Percentiles rank a stretch among this genome's conserved stretches.
Evolutionary conservation across 2,797 vertebrate species (phyloP).

Genomic region (Taenioides sp.): DNA sequence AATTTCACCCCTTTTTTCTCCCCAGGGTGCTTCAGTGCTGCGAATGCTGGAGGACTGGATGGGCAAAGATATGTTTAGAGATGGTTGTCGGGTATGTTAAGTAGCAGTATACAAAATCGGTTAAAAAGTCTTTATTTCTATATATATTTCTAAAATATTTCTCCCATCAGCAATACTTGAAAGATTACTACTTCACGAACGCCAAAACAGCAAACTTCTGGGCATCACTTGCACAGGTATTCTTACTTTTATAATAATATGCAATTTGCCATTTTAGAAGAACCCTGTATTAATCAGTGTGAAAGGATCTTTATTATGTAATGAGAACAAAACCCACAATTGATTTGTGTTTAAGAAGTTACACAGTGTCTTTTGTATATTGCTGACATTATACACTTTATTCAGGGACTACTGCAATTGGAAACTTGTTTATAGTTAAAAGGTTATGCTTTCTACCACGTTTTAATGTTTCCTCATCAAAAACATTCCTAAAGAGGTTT

Average conservation of each 20-base stretch:
- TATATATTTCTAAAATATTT: constrained; percentile 11
- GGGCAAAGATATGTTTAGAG: constrained; percentile 81
- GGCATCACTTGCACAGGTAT: constrained; percentile 83
- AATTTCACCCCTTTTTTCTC: too few species aligned
- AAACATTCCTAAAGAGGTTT: too few species aligned
- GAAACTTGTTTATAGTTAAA: too few species aligned
- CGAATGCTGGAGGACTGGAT: constrained; percentile 94
- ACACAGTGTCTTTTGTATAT: too few species aligned
- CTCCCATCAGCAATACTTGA: constrained; percentile 82
- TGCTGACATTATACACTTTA: too few species aligned
- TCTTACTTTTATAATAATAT: too few species aligned
- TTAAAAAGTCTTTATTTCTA: neutral
- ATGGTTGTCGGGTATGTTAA: constrained; percentile 85
- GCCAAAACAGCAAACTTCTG: constrained; percentile 94
- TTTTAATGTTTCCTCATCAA: too few species aligned
- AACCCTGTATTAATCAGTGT: neutral
- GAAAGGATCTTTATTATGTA: too few species aligned
- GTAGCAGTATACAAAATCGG: neutral
- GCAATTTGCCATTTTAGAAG: neutral
- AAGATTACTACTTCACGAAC: constrained; percentile 78
- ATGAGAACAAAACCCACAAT: too few species aligned
- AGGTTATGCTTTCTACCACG: too few species aligned
- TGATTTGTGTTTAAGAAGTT: too few species aligned
- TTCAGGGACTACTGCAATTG: too few species aligned
- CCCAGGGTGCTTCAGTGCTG: constrained; percentile 91